A percentile compares a stretch with the other conserved stretches of the same genome.
Conservation (phyloP, 2,113 vertebrate genomes). For the Gracilinanus agilis region DNA sequence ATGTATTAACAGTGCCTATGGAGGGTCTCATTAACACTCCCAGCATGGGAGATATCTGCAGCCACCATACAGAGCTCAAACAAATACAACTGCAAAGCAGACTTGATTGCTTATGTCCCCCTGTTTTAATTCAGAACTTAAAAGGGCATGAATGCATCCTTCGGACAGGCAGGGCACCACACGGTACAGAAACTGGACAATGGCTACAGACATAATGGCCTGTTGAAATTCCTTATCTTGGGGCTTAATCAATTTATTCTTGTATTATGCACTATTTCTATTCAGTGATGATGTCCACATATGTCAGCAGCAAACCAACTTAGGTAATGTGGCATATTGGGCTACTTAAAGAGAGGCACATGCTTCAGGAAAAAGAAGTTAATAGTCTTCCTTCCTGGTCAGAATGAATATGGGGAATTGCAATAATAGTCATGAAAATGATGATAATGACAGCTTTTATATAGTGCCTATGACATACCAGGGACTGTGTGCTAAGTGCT, state of each 20-base stretch:
- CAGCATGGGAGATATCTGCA: constrained; percentile 80
- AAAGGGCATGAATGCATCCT: constrained; percentile 70
- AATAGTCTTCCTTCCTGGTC: neutral
- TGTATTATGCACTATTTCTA: constrained; percentile 69
- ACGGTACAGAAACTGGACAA: constrained; percentile 76
- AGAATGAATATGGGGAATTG: neutral
- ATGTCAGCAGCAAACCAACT: constrained; percentile 49
- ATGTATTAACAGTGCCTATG: constrained; percentile 74
- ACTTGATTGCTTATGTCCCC: constrained; percentile 79
- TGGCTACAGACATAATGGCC: constrained; percentile 73
- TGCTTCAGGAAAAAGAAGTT: neutral
- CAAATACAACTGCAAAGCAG: constrained; percentile 75
- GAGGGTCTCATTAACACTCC: constrained; percentile 82
- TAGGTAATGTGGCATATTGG: neutral
- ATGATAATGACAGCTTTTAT: neutral
- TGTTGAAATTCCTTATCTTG: constrained; percentile 64
- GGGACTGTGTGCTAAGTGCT: neutral
- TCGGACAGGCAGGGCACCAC: constrained; percentile 79
- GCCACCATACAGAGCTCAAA: constrained; percentile 75
- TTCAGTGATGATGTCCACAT: constrained; percentile 61
- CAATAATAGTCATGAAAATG: neutral
- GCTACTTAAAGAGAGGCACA: neutral
- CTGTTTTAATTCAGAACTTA: constrained; percentile 80
- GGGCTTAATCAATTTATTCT: constrained; percentile 54
- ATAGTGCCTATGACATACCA: neutral